Conservation (phyloP, 2,888 invertebrate genomes). For the Exocentrus adspersus region DNA sequence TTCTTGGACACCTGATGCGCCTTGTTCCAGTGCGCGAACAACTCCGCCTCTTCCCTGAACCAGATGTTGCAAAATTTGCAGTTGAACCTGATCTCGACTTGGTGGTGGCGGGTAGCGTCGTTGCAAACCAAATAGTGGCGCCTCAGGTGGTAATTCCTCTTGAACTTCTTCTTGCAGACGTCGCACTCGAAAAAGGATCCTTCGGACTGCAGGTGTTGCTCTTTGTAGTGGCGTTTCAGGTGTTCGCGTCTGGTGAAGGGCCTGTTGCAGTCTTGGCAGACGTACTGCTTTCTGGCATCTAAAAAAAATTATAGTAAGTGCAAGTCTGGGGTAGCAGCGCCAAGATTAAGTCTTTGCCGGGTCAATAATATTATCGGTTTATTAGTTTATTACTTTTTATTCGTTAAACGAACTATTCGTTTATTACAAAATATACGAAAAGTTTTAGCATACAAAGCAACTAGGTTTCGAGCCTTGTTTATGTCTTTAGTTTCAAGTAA, state of each 20-base stretch:
- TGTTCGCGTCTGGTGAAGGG: neutral
- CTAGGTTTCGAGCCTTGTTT: too few species aligned
- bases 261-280: neutral
- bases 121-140: neutral
- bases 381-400: too few species aligned
- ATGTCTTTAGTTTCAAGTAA: too few species aligned
- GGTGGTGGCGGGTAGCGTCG: neutral
- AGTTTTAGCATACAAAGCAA: too few species aligned
- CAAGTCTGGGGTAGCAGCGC: too few species aligned
- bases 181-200: constrained; percentile 30
- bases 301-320: too few species aligned
- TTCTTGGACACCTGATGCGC: too few species aligned
- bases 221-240: neutral
- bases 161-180: constrained; percentile 39
- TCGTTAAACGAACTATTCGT: too few species aligned
- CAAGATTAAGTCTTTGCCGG: too few species aligned
- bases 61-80: neutral
- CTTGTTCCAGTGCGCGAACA: constrained; percentile 5
- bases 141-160: constrained; percentile 43
- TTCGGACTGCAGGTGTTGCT: neutral
- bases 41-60: neutral
- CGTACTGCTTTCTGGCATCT: neutral
- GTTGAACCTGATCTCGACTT: neutral
- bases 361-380: too few species aligned
- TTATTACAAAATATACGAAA: too few species aligned